Conservation (phyloP, 2,888 invertebrate genomes). For the Eristalis pertinax region DNA sequence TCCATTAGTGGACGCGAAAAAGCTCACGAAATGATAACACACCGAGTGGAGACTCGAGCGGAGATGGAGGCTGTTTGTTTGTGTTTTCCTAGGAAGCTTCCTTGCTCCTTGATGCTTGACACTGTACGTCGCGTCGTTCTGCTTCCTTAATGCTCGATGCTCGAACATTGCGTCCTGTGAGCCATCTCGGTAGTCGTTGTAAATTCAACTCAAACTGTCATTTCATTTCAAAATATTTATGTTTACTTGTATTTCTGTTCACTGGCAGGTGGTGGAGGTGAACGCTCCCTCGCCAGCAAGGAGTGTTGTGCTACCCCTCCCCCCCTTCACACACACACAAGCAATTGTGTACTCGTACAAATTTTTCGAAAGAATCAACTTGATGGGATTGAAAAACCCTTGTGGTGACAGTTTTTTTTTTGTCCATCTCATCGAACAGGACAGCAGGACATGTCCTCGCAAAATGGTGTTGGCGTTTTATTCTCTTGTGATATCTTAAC, state of each 20-base stretch:
- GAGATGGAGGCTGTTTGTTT: constrained; percentile 40
- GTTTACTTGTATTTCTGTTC: constrained; percentile 61
- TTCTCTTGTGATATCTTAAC: constrained; percentile 58
- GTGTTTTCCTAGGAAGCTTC: not conserved
- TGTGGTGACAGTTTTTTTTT: constrained; percentile 13
- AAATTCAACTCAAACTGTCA: constrained; percentile 37
- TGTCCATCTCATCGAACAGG: constrained; percentile 57
- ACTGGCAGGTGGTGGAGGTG: constrained; percentile 37
- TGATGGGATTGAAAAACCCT: constrained; percentile 36
- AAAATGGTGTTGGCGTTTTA: constrained; percentile 41
- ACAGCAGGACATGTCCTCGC: constrained; percentile 51
- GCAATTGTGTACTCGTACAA: constrained; percentile 57
- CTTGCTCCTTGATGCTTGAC: no score
- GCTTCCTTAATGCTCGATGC: not conserved
- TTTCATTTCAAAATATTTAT: constrained; percentile 64
- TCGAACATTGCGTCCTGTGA: not conserved
- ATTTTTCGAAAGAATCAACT: constrained; percentile 41
- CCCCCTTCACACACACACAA: constrained; percentile 41
- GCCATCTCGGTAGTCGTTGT: not conserved
- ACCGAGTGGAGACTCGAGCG: constrained; percentile 42
- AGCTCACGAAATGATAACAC: constrained; percentile 68
- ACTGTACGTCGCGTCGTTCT: no score
- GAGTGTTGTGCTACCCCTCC: not conserved
- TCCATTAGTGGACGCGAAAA: constrained; percentile 72
- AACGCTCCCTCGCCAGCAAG: not conserved